Conservation (phyloP, 2,888 invertebrate species). For the Diloba caeruleocephala region DNA sequence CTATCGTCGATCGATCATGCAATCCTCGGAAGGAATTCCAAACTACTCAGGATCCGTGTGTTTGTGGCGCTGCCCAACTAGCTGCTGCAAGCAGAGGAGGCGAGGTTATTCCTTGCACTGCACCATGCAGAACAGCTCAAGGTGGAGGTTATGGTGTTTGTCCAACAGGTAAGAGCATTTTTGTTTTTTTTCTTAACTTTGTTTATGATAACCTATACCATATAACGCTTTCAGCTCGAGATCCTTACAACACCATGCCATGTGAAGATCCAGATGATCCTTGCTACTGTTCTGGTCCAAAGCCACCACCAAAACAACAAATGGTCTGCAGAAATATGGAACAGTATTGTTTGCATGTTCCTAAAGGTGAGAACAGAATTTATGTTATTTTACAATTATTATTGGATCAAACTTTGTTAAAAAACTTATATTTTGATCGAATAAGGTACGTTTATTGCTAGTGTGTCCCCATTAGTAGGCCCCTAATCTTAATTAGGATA, state of each 20-base stretch:
- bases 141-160: constrained; percentile 60
- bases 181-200: neutral
- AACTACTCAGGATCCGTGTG: constrained; percentile 74
- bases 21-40: constrained; percentile 72
- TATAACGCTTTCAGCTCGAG: constrained; percentile 54
- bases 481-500: constrained; percentile 18
- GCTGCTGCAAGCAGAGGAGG: constrained; percentile 36
- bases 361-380: constrained; percentile 75
- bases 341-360: constrained; percentile 82
- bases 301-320: constrained; percentile 62
- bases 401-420: constrained; percentile 19
- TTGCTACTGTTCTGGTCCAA: constrained; percentile 80
- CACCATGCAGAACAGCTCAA: constrained; percentile 40
- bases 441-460: constrained; percentile 11
- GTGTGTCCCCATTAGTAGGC: neutral
- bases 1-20: constrained; percentile 76
- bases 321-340: constrained; percentile 82
- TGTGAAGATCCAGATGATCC: constrained; percentile 79
- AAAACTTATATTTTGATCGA: constrained; percentile 19
- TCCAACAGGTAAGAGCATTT: constrained; percentile 65
- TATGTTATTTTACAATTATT: constrained; percentile 20
- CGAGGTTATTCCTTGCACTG: constrained; percentile 49
- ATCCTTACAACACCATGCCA: constrained; percentile 77
- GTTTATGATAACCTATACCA: neutral
- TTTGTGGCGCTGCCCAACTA: constrained; percentile 71